A percentile compares a stretch with the other conserved stretches of the same genome.
These are phyloP conservation scores for Chironomus riparius DNA, from an alignment of 2,888 invertebrate species.

Conservation along the genomic window DNA sequence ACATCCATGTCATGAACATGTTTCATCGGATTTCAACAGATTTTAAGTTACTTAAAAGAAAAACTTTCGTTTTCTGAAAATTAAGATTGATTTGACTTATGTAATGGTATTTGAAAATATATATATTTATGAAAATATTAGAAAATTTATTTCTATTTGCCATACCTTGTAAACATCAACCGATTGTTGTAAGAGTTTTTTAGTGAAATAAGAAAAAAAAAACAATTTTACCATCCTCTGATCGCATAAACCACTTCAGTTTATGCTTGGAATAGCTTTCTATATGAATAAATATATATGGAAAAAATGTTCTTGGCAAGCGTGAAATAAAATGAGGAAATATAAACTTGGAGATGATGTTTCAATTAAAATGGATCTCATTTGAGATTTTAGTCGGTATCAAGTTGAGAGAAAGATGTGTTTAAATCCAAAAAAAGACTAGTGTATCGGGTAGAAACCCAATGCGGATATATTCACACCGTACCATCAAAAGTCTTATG, in stretches of 20 bases:
- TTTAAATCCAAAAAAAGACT: background rate
- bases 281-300: background rate
- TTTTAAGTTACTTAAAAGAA: no score
- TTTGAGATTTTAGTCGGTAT: constrained; percentile 2
- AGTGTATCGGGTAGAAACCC: no score
- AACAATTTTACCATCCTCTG: background rate
- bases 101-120: no score
- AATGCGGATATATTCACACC: no score
- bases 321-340: constrained; percentile 8
- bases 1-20: no score
- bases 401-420: background rate
- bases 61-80: no score
- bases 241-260: background rate
- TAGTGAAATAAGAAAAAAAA: no score
- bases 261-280: background rate
- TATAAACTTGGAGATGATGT: background rate
- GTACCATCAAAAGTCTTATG: no score
- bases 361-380: constrained; percentile 6
- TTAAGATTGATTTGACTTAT: no score
- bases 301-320: constrained; percentile 1
- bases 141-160: background rate
- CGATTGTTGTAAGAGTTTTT: no score
- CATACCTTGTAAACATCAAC: background rate
- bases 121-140: background rate
- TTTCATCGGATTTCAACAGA: no score